These are phyloP conservation scores for Trichechus manatus DNA, from an alignment of 2,113 vertebrate species.

Conservation along the genomic window DNA sequence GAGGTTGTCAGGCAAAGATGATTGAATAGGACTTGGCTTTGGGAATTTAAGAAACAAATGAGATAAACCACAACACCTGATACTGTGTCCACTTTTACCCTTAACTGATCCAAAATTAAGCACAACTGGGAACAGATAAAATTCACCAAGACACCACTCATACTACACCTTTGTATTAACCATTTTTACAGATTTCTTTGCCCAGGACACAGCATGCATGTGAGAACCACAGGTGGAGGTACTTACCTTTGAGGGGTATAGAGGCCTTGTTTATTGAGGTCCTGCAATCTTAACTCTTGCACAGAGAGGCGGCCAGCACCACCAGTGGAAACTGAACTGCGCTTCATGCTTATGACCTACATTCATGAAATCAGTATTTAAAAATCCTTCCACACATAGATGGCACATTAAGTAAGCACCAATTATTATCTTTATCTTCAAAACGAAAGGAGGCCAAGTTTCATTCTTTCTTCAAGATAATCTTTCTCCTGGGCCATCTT, in stretches of 20 bases:
- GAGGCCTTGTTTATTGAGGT: conserved; percentile 92
- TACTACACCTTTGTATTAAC: background rate
- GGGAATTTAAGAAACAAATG: conserved; percentile 34
- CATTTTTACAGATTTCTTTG: conserved; percentile 23
- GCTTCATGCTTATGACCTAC: conserved; percentile 84
- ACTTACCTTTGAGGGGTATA: conserved; percentile 94
- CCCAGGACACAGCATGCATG: background rate
- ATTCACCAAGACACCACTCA: conserved; percentile 1
- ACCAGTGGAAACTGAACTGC: conserved; percentile 87
- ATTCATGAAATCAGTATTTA: background rate
- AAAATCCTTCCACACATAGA: background rate
- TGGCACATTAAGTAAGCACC: background rate
- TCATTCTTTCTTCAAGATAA: conserved; percentile 3
- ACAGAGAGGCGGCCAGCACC: conserved; percentile 89
- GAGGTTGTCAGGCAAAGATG: background rate
- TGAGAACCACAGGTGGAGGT: background rate
- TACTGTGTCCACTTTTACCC: background rate
- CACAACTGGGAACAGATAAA: background rate
- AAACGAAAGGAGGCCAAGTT: background rate
- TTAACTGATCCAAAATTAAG: background rate
- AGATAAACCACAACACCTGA: background rate
- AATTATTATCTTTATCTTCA: conserved; percentile 9
- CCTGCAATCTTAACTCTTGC: conserved; percentile 92
- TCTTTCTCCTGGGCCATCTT: background rate
- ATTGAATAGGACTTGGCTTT: background rate